phyloP scores from a whole-genome alignment of 1,140 invertebrate genomes.

The Danaus plexippus region DNA sequence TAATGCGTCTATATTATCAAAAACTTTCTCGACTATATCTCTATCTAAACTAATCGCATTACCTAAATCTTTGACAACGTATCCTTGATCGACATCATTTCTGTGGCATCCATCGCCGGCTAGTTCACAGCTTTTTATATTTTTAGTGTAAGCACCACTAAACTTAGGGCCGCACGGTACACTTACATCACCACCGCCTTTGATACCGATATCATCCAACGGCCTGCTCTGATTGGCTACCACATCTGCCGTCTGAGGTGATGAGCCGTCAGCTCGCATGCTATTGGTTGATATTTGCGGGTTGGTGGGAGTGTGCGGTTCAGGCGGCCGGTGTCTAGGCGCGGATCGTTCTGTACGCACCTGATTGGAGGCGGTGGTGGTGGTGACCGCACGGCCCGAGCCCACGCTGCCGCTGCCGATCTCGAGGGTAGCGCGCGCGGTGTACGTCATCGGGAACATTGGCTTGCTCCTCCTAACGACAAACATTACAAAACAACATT shows the following conservation, averaged over 20 bases:
- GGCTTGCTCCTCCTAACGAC: conserved; percentile 56
- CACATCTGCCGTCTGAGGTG: no score
- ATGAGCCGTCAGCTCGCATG: no score
- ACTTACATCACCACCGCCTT: conserved; percentile 10
- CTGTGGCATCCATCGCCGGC: conserved; percentile 1
- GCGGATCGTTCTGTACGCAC: conserved; percentile 45
- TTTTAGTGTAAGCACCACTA: conserved; percentile 1
- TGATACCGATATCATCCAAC: conserved; percentile 5
- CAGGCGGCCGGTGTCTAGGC: conserved; percentile 4
- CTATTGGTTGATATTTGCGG: conserved; percentile 3
- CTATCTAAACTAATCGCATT: no score
- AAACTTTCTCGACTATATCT: no score
- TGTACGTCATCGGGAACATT: conserved; percentile 69
- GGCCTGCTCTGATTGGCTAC: conserved; percentile 10
- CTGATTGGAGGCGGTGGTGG: conserved; percentile 66
- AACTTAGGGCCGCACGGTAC: conserved; percentile 23
- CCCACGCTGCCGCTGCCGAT: conserved; percentile 65
- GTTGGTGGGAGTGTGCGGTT: not conserved
- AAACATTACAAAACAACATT: conserved; percentile 9
- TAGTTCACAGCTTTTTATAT: not conserved
- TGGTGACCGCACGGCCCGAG: conserved; percentile 65
- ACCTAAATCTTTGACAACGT: not conserved
- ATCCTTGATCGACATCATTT: not conserved
- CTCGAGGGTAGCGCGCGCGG: conserved; percentile 73
- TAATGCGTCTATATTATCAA: no score